Conservation (phyloP, 2,113 vertebrate species). For the Cottus gobio region DNA sequence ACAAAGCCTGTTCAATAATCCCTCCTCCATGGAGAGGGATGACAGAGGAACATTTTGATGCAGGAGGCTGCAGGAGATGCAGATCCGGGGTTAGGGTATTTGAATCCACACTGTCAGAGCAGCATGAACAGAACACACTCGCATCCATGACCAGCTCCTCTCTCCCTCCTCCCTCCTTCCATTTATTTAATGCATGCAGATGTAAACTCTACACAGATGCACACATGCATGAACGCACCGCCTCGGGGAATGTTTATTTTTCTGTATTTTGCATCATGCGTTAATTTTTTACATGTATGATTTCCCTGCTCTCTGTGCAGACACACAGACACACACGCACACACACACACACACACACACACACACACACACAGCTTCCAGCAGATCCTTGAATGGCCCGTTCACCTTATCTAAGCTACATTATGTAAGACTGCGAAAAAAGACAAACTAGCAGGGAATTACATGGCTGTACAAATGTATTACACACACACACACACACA, state of each 20-base stretch:
- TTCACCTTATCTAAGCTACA: constrained; percentile 24
- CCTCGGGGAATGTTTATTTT: constrained; percentile 40
- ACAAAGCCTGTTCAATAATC: neutral
- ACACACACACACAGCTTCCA: neutral
- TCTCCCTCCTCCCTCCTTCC: constrained; percentile 18
- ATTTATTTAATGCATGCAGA: constrained; percentile 23
- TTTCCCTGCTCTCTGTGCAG: neutral
- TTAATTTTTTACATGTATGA: neutral
- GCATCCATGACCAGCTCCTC: constrained; percentile 35
- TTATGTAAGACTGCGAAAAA: constrained; percentile 44
- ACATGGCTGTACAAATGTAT: constrained; percentile 18
- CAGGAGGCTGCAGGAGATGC: neutral
- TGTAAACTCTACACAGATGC: constrained; percentile 17
- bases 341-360: neutral
- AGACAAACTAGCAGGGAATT: constrained; percentile 35
- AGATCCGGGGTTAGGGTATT: neutral
- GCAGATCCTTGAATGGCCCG: constrained; percentile 27
- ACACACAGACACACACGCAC: neutral
- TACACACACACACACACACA: neutral
- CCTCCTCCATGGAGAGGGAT: neutral
- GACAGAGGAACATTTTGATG: neutral
- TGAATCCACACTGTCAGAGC: constrained; percentile 11
- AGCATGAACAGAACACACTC: neutral
- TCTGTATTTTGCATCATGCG: constrained; percentile 33
- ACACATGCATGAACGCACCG: constrained; percentile 29